phyloP scores from a whole-genome alignment of 1,140 invertebrate genomes.

The Cyclina sinensis region DNA sequence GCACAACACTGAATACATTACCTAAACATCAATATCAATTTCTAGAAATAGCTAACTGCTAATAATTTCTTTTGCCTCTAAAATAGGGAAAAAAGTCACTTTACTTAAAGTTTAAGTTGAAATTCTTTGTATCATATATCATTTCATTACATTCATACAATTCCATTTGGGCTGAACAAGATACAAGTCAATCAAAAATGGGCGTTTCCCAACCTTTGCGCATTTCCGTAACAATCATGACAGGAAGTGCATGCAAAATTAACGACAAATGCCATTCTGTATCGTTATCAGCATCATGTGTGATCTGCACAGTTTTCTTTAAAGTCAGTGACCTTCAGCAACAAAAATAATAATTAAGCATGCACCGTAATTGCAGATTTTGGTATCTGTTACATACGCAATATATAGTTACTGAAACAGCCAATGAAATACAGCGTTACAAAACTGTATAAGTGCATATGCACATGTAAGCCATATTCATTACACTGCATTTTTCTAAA shows the following conservation, averaged over 20 bases:
- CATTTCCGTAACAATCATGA: constrained; percentile 9
- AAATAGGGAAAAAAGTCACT: too few species aligned
- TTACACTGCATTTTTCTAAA: constrained; percentile 14
- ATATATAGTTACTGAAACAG: not conserved
- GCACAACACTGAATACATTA: too few species aligned
- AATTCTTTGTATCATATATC: too few species aligned
- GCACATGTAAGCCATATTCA: constrained; percentile 3
- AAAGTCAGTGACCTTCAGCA: not conserved
- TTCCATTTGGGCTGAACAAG: not conserved
- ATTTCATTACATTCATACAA: too few species aligned
- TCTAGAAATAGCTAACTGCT: too few species aligned
- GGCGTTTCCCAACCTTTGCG: not conserved
- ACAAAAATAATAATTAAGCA: not conserved
- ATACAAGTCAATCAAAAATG: not conserved
- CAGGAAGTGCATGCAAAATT: constrained; percentile 2
- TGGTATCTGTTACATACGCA: not conserved
- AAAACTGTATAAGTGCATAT: not conserved
- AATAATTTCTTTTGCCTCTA: too few species aligned
- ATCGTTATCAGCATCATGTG: not conserved
- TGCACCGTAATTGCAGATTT: not conserved
- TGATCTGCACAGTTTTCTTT: not conserved
- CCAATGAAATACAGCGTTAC: constrained; percentile 43
- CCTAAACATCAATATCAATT: too few species aligned
- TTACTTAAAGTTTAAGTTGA: too few species aligned
- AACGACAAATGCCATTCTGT: constrained; percentile 11